Conservation (phyloP, 1,140 invertebrate species). For the Dryas iulia region DNA sequence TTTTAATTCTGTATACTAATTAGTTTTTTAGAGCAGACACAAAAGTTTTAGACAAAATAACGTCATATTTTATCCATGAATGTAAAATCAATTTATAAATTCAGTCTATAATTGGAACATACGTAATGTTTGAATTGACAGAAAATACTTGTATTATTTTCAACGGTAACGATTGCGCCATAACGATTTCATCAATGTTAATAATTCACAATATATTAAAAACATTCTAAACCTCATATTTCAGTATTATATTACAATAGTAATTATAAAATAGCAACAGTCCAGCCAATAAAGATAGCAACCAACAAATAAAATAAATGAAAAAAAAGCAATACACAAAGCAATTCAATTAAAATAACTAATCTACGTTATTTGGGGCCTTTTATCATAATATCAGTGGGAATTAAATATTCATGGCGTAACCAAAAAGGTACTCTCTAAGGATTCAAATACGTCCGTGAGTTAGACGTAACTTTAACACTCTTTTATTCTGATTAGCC, state of each 20-base stretch:
- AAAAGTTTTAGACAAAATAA: no score
- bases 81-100: no score
- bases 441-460: conserved; percentile 44
- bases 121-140: no score
- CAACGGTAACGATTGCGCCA: no score
- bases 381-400: conserved; percentile 2
- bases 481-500: conserved; percentile 72
- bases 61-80: no score
- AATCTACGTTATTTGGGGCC: not conserved
- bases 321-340: not conserved
- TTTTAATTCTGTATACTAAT: no score
- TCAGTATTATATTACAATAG: not conserved
- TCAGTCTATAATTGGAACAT: no score
- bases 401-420: conserved; percentile 43
- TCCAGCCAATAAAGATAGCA: not conserved
- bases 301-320: not conserved
- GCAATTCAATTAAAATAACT: not conserved
- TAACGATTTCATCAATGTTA: no score
- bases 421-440: conserved; percentile 25
- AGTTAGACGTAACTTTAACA: conserved; percentile 56
- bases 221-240: no score
- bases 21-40: no score
- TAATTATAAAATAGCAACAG: not conserved
- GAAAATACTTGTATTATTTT: no score
- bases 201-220: no score